Conservation (phyloP, 2,888 invertebrate genomes). For the Tenodera sinensis region DNA sequence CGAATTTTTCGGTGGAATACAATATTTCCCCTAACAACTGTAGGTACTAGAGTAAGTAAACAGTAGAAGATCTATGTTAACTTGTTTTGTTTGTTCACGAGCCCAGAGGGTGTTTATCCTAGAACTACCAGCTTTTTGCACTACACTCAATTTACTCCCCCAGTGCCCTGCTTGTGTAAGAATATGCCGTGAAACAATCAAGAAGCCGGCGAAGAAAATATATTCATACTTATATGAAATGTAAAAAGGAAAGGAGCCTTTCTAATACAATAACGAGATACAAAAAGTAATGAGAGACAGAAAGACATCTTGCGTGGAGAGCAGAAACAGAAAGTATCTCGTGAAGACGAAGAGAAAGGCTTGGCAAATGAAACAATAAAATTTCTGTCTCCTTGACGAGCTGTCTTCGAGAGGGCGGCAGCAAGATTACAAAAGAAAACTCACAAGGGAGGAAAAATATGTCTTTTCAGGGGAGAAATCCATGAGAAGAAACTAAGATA, state of each 20-base stretch:
- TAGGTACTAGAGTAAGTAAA: no score
- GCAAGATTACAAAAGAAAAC: background rate
- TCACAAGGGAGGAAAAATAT: background rate
- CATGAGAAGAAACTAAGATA: no score
- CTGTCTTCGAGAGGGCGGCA: background rate
- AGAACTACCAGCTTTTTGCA: no score
- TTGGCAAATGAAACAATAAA: background rate
- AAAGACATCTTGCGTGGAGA: background rate
- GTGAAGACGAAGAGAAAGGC: background rate
- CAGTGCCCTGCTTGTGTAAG: background rate
- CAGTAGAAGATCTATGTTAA: no score
- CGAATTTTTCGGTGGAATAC: no score
- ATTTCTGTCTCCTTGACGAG: background rate
- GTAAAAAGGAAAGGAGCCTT: background rate
- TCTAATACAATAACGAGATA: background rate
- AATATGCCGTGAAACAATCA: background rate
- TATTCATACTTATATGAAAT: background rate
- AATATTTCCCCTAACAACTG: no score
- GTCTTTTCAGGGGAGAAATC: background rate
- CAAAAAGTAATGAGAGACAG: background rate
- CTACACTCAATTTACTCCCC: no score
- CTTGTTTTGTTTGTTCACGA: no score
- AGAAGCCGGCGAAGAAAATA: background rate
- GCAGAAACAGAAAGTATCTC: background rate
- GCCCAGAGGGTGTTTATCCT: no score